Evolutionary conservation across 1,140 invertebrate genomes (phyloP), one percentile per base, ranked within the genome.

Genomic region (Drosophila subobscura): DNA sequence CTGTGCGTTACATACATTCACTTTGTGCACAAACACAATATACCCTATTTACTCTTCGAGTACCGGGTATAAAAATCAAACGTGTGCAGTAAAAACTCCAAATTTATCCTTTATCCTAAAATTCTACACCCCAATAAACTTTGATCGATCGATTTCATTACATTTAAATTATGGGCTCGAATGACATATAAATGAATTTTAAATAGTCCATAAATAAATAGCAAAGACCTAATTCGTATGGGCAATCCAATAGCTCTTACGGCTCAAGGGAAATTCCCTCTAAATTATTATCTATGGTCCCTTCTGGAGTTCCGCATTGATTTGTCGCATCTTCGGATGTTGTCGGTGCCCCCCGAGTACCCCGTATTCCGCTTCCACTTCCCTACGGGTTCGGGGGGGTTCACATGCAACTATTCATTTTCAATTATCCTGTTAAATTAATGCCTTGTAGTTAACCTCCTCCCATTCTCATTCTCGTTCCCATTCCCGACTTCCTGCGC

Each of bases 361-460:
- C 27, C 7, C 7, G 29, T 3, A 8, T 8, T 33, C 29, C 29
- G 29, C 29, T 10, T 12, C 47, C 40, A 25, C 47, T 33, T 37
- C 3, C 10, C 2, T 37, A 56, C 8, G 4, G 29, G 10, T 20
- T 16, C 41, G 49, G 45, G 25, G 16, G 16, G 16, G 16, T n/a
- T 44, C 64, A 46, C 64, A 53, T 67, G 42, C 50, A 59, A 65
- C 52, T 53, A 79, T 70, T 79, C 53, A 60, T 51, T 72, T 72
- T 77, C 71, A 79, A 79, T 79, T 80, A 79, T 79, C 58, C 46
- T 63, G 77, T 75, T 79, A 79, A 79, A 79, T 78, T 58, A 73
- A 78, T 79, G 70, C 75, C 54, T 53, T 57, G 47, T 52, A 54
- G 54, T 54, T 29, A 55, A 42, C 14, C 50, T n/a, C 16, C 16